Evolutionary conservation across 2,888 invertebrate species (phyloP), one percentile per base, ranked within the genome.

Genomic region (Melieria picta): DNA sequence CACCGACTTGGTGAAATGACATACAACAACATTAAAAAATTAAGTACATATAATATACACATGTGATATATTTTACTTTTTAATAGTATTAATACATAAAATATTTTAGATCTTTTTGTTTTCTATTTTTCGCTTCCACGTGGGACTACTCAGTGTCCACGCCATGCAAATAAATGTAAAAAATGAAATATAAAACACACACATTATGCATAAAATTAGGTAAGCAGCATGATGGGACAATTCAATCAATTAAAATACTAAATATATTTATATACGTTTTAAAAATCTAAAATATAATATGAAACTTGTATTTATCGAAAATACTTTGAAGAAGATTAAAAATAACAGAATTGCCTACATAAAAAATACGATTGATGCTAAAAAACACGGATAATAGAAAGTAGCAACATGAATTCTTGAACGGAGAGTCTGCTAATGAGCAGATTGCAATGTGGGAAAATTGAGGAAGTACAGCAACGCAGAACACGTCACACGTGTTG

Each of bases 11-110:
- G 30, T 30, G 30, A 30, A 30, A 30, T 30, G 16, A 45, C 10
- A 65, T 62, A 66, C 56, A 67, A 68, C 62, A 69, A 63, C 58
- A 65, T 74, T 72, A 64, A 65, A 57, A 72, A 65, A 69, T 75
- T 75, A 77, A 77, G 75, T 77, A 77, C 77, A 77, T 77, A 77
- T 70, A 74, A 75, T 75, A 77, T 75, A 75, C 74, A 76, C 73
- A 70, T 72, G 73, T 77, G 73, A 72, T 76, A 74, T 77, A 74
- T 75, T 74, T 75, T 74, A 70, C 65, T 62, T 76, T 76, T 75
- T 65, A 73, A 74, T 76, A 74, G 69, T 65, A 74, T 72, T 76
- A 69, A 69, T 69, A 69, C 69, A 69, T 69, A 69, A 52, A 69
- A 69, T 62, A 62, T 69, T 55, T 69, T 69, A 69, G 69, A 61